Evolutionary conservation across 92 coral and sea anemone species (phyloP).

Genomic region (Phymanthus crucifer): DNA sequence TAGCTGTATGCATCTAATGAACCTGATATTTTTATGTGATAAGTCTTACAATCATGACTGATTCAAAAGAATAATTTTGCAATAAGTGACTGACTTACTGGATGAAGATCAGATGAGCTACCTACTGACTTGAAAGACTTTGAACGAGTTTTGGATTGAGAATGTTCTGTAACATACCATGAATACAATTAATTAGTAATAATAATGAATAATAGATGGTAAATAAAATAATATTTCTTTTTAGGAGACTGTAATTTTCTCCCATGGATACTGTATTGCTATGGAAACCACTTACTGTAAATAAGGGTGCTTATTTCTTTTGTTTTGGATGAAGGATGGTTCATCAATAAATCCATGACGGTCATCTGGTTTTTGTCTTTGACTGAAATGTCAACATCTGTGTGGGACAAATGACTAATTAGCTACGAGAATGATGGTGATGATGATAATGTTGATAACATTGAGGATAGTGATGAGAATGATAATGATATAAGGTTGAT

Average conservation of each 20-base stretch:
- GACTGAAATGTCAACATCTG: slow-evolving; percentile 83
- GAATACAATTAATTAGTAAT: background rate
- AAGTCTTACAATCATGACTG: background rate
- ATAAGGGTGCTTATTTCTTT: slow-evolving; percentile 81
- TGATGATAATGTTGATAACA: background rate
- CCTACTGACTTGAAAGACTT: background rate
- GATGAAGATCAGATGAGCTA: background rate
- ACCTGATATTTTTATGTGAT: too few relatives aligned
- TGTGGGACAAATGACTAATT: background rate
- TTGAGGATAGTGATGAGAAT: background rate
- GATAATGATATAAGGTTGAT: background rate
- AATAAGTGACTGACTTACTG: background rate
- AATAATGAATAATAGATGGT: background rate
- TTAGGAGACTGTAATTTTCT: too few relatives aligned
- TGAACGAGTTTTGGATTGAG: slow-evolving; percentile 3
- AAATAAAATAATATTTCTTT: background rate
- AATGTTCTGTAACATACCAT: background rate
- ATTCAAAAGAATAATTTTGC: background rate
- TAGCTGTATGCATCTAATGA: too few relatives aligned
- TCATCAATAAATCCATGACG: slow-evolving; percentile 84
- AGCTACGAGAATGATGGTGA: background rate
- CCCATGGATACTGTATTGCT: too few relatives aligned
- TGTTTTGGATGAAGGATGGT: slow-evolving; percentile 81
- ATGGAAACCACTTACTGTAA: slow-evolving; percentile 66
- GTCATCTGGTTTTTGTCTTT: slow-evolving; percentile 75